Percentiles rank a stretch among this genome's conserved stretches.
Conservation (phyloP, 2,888 invertebrate genomes). For the Conops quadrifasciatus region DNA sequence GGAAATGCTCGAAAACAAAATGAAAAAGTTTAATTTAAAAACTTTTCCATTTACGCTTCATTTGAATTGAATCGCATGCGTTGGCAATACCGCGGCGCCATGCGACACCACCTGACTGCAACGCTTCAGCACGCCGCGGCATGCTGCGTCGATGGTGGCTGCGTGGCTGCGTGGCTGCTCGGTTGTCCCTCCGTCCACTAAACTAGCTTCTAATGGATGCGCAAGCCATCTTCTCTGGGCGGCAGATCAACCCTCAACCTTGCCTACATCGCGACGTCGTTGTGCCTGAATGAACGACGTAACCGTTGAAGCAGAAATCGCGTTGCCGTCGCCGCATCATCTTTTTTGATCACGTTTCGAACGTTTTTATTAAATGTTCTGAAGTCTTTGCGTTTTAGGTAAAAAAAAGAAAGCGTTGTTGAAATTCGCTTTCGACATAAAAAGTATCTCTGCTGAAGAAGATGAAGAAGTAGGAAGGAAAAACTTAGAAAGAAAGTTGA, state of each 20-base stretch:
- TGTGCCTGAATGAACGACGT: neutral
- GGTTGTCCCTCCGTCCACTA: no score
- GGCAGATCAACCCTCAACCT: neutral
- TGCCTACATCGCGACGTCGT: neutral
- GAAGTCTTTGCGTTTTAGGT: constrained; percentile 8
- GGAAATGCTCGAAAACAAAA: constrained; percentile 24
- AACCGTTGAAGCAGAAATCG: neutral
- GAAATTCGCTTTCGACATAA: constrained; percentile 14
- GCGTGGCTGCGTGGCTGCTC: no score
- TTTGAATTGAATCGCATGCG: constrained; percentile 36
- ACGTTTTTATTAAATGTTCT: constrained; percentile 33
- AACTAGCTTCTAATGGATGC: neutral
- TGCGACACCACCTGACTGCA: neutral
- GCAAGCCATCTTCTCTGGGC: neutral
- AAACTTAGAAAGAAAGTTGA: neutral
- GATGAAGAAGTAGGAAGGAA: neutral
- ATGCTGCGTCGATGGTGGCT: neutral
- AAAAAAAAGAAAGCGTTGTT: constrained; percentile 10
- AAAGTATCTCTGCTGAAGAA: neutral
- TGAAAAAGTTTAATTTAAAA: constrained; percentile 45
- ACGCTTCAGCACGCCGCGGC: constrained; percentile 32
- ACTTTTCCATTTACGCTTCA: constrained; percentile 44
- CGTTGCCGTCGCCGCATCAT: constrained; percentile 7
- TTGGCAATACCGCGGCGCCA: neutral
- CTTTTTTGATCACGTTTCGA: constrained; percentile 34